These are phyloP conservation scores for Amiota minor DNA, from an alignment of 2,888 invertebrate genomes.

Conservation along the genomic window DNA sequence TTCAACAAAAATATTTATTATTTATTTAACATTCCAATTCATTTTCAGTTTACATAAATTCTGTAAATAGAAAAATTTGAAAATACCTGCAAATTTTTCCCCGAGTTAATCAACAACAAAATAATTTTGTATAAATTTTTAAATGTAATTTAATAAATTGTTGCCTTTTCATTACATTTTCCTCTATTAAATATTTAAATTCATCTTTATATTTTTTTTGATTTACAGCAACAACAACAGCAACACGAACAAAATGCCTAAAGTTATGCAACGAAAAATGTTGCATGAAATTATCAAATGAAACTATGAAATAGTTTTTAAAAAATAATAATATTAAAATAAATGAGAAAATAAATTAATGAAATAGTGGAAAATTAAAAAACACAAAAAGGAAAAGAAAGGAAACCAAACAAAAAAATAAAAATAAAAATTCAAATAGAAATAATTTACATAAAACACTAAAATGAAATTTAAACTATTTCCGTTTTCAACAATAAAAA, in stretches of 20 bases:
- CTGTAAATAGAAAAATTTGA: too few species aligned
- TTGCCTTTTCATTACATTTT: not conserved
- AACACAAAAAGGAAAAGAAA: slow-evolving; percentile 43
- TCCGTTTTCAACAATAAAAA: slow-evolving; percentile 60
- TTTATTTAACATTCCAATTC: not conserved
- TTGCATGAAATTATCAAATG: slow-evolving; percentile 37
- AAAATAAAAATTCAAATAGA: slow-evolving; percentile 25
- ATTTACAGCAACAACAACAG: slow-evolving; percentile 37
- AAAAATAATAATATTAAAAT: slow-evolving; percentile 23
- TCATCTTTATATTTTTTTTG: slow-evolving; percentile 24
- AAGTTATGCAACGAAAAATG: slow-evolving; percentile 53
- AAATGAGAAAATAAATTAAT: slow-evolving; percentile 27
- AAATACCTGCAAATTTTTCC: too few species aligned
- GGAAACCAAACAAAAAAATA: slow-evolving; percentile 23
- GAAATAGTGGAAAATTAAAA: slow-evolving; percentile 2
- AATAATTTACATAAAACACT: slow-evolving; percentile 27
- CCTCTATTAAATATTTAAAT: slow-evolving; percentile 12
- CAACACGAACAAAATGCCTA: slow-evolving; percentile 27
- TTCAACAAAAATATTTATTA: not conserved
- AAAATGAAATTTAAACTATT: slow-evolving; percentile 61
- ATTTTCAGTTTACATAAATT: not conserved
- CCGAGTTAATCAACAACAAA: not conserved
- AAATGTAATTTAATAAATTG: slow-evolving; percentile 21
- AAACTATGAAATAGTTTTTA: slow-evolving; percentile 4
- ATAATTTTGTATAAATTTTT: slow-evolving; percentile 22